Percentiles rank a stretch among this genome's conserved stretches.
Conservation (phyloP, 2,888 invertebrate species). For the Siphlonurus alternatus region DNA sequence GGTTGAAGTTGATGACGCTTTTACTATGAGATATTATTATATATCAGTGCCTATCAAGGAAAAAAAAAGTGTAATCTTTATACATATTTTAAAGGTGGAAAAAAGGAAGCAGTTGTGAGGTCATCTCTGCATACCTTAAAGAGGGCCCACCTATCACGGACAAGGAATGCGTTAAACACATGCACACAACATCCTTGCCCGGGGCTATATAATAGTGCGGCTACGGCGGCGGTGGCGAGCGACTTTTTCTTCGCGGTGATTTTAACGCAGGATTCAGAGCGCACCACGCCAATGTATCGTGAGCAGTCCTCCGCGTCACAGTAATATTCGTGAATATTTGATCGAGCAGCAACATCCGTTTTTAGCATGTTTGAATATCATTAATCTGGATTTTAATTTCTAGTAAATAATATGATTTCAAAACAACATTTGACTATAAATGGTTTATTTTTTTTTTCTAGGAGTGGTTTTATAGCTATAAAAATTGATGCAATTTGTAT, state of each 20-base stretch:
- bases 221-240: background rate
- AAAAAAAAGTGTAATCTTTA: background rate
- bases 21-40: background rate
- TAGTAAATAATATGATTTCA: no score
- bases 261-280: background rate
- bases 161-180: background rate
- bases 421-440: no score
- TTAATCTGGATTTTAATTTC: no score
- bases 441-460: no score
- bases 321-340: no score
- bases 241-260: no score
- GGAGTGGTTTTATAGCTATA: no score
- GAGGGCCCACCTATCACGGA: background rate
- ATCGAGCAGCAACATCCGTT: no score
- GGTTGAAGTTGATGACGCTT: background rate
- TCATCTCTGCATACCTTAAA: background rate
- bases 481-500: no score
- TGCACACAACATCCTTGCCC: background rate
- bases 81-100: background rate
- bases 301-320: no score
- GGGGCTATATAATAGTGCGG: background rate
- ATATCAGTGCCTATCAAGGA: background rate
- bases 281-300: background rate
- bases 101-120: background rate
- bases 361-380: no score